Evolutionary conservation across 2,888 invertebrate species (phyloP).

Genomic region (Mellilla xanthometata): DNA sequence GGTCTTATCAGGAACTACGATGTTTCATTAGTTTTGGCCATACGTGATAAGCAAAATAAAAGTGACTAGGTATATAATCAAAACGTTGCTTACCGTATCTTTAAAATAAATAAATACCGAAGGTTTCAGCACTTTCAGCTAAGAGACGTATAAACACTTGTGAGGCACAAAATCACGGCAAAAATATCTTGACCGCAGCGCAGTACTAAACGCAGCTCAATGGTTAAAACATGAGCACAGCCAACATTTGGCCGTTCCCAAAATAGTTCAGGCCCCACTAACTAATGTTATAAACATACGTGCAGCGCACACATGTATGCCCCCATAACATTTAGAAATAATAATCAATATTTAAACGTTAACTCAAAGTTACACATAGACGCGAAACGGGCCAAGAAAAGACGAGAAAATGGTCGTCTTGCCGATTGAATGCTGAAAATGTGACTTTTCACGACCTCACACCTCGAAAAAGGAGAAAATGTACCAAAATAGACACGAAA

Average conservation of each 20-base stretch:
- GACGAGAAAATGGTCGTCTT: constrained; percentile 59
- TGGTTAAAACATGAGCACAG: constrained; percentile 59
- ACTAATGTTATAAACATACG: constrained; percentile 78
- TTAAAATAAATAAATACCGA: no score
- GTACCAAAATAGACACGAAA: constrained; percentile 58
- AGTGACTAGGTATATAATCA: constrained; percentile 3
- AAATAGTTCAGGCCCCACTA: constrained; percentile 79
- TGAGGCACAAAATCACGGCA: constrained; percentile 21
- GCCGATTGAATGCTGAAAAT: constrained; percentile 63
- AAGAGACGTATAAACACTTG: constrained; percentile 8
- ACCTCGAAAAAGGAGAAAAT: constrained; percentile 51
- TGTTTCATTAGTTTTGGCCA: constrained; percentile 50
- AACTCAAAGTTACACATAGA: constrained; percentile 41
- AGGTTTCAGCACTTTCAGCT: no score
- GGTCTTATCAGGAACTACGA: constrained; percentile 45
- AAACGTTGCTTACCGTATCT: neutral
- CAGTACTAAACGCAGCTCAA: constrained; percentile 42
- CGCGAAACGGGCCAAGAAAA: constrained; percentile 20
- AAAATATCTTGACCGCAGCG: constrained; percentile 32
- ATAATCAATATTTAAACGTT: constrained; percentile 70
- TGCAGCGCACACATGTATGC: constrained; percentile 57
- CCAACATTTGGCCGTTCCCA: constrained; percentile 75
- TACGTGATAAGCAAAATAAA: constrained; percentile 51
- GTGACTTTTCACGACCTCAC: constrained; percentile 66
- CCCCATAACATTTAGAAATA: constrained; percentile 49